Evolutionary conservation across 2,113 vertebrate species (phyloP).

Genomic region (Monopterus albus): DNA sequence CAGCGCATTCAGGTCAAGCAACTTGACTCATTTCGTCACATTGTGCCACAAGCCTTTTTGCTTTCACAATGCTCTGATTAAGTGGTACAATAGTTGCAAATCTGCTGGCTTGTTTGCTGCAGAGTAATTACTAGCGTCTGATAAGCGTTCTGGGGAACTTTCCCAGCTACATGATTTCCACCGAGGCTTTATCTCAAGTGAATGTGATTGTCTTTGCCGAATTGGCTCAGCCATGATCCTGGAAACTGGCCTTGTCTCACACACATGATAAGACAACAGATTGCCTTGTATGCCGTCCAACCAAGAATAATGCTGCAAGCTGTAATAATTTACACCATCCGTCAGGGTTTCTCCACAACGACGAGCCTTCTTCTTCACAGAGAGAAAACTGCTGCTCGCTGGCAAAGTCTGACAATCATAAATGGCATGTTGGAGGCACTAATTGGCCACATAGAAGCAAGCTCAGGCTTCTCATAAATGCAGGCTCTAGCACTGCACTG

Average conservation of each 20-base stretch:
- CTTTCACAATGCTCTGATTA: constrained; percentile 68
- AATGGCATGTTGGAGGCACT: constrained; percentile 38
- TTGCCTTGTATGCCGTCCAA: constrained; percentile 68
- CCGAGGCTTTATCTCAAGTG: constrained; percentile 69
- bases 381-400: constrained; percentile 41
- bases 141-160: constrained; percentile 77
- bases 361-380: constrained; percentile 43
- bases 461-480: constrained; percentile 17
- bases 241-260: constrained; percentile 72
- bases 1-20: constrained; percentile 69
- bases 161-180: constrained; percentile 72
- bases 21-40: constrained; percentile 64
- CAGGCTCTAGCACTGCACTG: background rate
- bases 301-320: constrained; percentile 68
- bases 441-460: constrained; percentile 41
- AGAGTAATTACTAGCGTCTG: constrained; percentile 73
- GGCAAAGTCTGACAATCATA: constrained; percentile 24
- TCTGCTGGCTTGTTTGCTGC: constrained; percentile 72
- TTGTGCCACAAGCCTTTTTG: constrained; percentile 59
- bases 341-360: constrained; percentile 56
- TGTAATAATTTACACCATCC: constrained; percentile 69
- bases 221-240: constrained; percentile 70
- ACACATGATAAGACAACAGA: constrained; percentile 76
- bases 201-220: constrained; percentile 71
- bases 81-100: constrained; percentile 71